A percentile compares a stretch with the other conserved stretches of the same genome.
Conservation (phyloP, 2,113 vertebrate species). For the Microcebus murinus region DNA sequence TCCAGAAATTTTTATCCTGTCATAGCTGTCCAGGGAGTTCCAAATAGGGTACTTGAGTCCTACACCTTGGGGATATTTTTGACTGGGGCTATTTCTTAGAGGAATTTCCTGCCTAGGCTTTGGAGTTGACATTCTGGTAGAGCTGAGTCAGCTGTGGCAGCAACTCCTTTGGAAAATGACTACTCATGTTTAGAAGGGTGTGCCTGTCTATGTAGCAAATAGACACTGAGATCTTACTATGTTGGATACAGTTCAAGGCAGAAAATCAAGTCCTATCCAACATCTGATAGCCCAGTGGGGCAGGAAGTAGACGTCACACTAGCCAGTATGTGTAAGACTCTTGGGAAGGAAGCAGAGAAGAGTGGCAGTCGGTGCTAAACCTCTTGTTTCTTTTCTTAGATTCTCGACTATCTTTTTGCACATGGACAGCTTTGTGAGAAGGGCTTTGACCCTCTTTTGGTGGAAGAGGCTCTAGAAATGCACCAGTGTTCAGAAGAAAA, state of each 20-base stretch:
- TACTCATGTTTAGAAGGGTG: background rate
- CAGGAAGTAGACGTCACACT: background rate
- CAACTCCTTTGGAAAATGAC: background rate
- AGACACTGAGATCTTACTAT: background rate
- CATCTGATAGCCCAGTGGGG: background rate
- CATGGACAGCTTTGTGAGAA: conserved; percentile 96
- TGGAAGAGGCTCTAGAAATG: conserved; percentile 98
- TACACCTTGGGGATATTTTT: background rate
- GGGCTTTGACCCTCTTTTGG: conserved; percentile 94
- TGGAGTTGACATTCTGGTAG: background rate
- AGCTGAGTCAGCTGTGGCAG: background rate
- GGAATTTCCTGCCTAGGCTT: background rate
- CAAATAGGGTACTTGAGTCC: background rate
- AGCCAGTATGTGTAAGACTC: background rate
- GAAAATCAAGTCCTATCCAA: background rate
- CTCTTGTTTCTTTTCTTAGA: conserved; percentile 81
- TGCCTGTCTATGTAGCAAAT: background rate
- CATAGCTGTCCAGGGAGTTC: background rate
- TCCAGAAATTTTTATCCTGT: background rate
- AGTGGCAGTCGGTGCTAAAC: background rate
- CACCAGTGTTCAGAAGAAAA: conserved; percentile 97
- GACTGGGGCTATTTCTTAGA: background rate
- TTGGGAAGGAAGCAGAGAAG: background rate
- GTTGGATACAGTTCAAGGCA: background rate
- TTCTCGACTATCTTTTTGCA: conserved; percentile 96